phyloP scores from a whole-genome alignment of 2,113 vertebrate genomes.

The Solenodon paradoxus region DNA sequence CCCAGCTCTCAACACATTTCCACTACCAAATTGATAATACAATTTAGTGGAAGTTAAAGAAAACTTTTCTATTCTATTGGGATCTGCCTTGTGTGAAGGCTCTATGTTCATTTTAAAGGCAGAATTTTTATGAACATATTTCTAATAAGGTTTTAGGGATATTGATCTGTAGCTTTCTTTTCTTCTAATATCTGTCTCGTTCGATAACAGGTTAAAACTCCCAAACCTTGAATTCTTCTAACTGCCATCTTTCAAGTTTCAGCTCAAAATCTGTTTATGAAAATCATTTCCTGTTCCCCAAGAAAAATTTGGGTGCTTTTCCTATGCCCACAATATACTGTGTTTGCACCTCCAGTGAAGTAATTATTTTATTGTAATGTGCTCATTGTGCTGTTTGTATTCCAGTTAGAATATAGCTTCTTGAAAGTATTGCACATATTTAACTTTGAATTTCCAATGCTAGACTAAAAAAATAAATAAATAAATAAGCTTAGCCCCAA shows the following conservation, averaged over 20 bases:
- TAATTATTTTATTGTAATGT: background rate
- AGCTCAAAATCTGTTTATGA: background rate
- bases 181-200: too few species aligned
- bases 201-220: too few species aligned
- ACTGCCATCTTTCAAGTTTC: background rate
- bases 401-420: background rate
- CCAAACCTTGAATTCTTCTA: background rate
- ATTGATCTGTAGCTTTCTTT: too few species aligned
- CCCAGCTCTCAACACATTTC: background rate
- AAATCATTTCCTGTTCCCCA: background rate
- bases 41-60: background rate
- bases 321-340: background rate
- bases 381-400: background rate
- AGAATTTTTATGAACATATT: too few species aligned
- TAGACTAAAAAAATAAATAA: too few species aligned
- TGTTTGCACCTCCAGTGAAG: background rate
- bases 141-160: too few species aligned
- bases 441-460: background rate
- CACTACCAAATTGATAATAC: background rate
- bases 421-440: background rate
- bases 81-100: background rate
- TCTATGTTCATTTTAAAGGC: background rate
- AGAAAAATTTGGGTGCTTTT: background rate
- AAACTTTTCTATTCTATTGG: background rate
- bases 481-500: background rate